Evolutionary conservation across 2,113 vertebrate species (phyloP), one percentile per base, ranked within the genome.

Genomic region (Datnioides undecimradiatus): DNA sequence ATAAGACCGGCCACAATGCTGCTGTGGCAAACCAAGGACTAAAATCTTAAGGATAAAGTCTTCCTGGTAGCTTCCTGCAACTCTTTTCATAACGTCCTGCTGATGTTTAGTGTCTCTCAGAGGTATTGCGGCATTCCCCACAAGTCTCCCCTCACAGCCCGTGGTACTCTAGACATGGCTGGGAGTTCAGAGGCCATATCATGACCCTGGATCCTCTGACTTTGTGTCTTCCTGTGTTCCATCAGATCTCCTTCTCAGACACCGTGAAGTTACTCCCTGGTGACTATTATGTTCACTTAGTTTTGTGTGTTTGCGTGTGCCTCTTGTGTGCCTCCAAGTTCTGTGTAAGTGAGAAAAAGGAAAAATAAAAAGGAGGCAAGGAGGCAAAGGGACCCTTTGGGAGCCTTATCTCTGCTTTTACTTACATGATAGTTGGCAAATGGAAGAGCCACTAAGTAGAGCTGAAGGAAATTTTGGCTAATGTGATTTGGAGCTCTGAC

Each of bases 91-190:
- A 57, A 73, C 67, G 58, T 83, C 76, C 65, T 57, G 48, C 33
- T 29, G 2, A 65, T 80, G 72, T 74, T 88, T 74, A 67, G 79
- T 79, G 64, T 85, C 67, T 89, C 40, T 88, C 83, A 19, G 72
- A 83, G 68, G 68, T 58, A 84, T 90, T 76, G 38, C 5, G 52
- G 76, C 51, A 80, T 75, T 88, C 71, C 23, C 43, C 25, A 23
- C 36, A 64, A 14, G 68, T 73, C 68, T 74, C 64, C 46, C 49
- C 40, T 57, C 40, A 51, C 27, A 21, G 63, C 54, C 51, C 71
- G 68, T 3, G 31, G 23, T 59, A 48, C 46, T 51, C 41, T 48
- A 59, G 79, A 79, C 69, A 29, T 73, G 52, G 59, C 59, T 63
- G 1, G 31, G 68, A 87, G 8, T 55, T 89, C 77, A 85, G 31